Evolutionary conservation across 2,888 invertebrate genomes (phyloP), one percentile per base, ranked within the genome.

Genomic region (Catocala nupta): DNA sequence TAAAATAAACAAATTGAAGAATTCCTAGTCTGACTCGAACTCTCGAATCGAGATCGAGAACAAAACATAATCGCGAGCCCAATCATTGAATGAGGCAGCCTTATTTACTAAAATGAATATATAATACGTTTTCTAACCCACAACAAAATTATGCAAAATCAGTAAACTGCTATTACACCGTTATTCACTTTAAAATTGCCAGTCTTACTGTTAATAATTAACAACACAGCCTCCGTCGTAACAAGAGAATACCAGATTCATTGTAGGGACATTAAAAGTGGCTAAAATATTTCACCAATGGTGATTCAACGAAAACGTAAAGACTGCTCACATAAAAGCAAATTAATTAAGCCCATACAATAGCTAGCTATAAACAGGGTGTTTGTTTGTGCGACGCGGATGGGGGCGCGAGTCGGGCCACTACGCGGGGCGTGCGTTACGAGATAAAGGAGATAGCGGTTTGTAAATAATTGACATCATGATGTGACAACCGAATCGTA

Each of bases 301-400:
- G 68, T 86, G 81, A 84, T 87, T 83, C 81, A 78, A 75, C 80
- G 75, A 83, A 87, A 85, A 78, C 65, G 70, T 73, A 77, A 85
- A 85, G 77, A 78, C 79, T 83, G 83, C 81, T 81, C 82, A 80
- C 84, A 87, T 88, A 88, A 90, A 90, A 89, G 89, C 86, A 85
- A 90, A 91, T 91, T 91, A 90, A 91, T 91, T 90, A 91, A 89
- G 84, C 86, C 81, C 77, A 77, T 81, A 89, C 88, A 90, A 89
- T 86, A 81, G 81, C 70, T 73, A 68, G 84, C 82, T 84, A 86
- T 87, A 88, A 88, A 86, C 88, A 82, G 83, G 83, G 84, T 83
- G 86, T 83, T 81, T 85, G 85, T 85, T 86, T 86, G 80, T 70
- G 79, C 71, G 82, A 82, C 78, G 80, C 77, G 78, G 78, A 82